These are phyloP conservation scores for Morpho achilles DNA, from an alignment of 2,888 invertebrate genomes.

Conservation along the genomic window DNA sequence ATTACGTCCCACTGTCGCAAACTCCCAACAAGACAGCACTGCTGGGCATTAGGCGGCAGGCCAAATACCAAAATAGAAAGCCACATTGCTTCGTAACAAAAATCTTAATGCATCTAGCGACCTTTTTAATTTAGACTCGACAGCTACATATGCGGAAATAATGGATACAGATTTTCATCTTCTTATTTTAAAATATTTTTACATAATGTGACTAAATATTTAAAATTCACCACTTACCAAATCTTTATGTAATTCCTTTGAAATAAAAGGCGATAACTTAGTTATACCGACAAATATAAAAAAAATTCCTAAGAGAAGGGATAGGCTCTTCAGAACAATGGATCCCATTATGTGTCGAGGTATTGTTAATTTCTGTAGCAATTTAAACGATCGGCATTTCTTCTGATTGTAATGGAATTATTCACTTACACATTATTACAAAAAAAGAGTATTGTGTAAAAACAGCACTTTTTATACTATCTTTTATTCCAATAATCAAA, in stretches of 20 bases:
- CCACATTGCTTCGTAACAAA: slow-evolving; percentile 65
- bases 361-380: neutral
- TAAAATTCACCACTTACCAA: slow-evolving; percentile 83
- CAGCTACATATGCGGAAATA: slow-evolving; percentile 10
- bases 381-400: slow-evolving; percentile 4
- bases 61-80: slow-evolving; percentile 76
- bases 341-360: slow-evolving; percentile 65
- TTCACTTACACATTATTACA: slow-evolving; percentile 7
- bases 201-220: no score
- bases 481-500: slow-evolving; percentile 10
- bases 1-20: slow-evolving; percentile 44
- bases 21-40: slow-evolving; percentile 45
- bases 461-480: neutral
- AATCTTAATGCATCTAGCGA: slow-evolving; percentile 62
- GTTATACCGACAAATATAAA: slow-evolving; percentile 97
- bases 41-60: slow-evolving; percentile 71
- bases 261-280: slow-evolving; percentile 93
- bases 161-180: neutral
- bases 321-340: slow-evolving; percentile 93
- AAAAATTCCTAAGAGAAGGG: slow-evolving; percentile 94
- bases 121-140: slow-evolving; percentile 39
- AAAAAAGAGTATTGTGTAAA: neutral
- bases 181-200: no score
- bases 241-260: slow-evolving; percentile 97
- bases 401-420: neutral